phyloP scores from a whole-genome alignment of 2,797 vertebrate genomes.

The Tamandua tetradactyla region DNA sequence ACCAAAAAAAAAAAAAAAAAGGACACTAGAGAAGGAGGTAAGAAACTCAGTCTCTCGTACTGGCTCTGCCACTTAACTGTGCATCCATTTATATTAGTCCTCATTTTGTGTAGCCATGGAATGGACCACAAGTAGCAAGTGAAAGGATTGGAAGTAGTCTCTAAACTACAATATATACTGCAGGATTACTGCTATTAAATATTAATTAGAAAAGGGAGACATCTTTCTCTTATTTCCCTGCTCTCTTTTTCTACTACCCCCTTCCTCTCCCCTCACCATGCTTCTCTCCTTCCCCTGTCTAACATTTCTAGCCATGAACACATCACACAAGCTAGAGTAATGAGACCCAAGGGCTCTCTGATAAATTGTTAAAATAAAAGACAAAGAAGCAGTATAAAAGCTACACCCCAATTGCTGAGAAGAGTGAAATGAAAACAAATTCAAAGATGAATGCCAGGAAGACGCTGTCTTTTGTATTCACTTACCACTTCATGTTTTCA shows the following conservation, averaged over 20 bases:
- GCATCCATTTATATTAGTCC: not conserved
- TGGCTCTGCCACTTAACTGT: not conserved
- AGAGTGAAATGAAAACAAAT: conserved; percentile 28
- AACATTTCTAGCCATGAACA: not conserved
- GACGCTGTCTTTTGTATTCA: not conserved
- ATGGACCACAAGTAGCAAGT: not conserved
- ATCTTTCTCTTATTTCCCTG: not conserved
- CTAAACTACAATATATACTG: not conserved
- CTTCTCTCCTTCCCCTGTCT: not conserved
- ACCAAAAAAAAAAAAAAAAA: no score
- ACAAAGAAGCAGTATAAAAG: not conserved
- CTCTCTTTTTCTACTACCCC: not conserved
- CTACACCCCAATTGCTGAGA: conserved; percentile 5
- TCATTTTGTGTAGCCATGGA: not conserved
- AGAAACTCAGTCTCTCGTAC: not conserved
- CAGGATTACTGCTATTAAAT: not conserved
- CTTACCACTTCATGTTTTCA: not conserved
- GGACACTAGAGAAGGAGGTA: not conserved
- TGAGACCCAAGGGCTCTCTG: not conserved
- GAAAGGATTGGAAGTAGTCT: not conserved
- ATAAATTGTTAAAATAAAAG: not conserved
- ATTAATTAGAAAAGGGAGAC: not conserved
- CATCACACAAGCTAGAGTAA: not conserved
- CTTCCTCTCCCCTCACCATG: not conserved
- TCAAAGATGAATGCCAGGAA: not conserved